These are phyloP conservation scores for Stratiolaelaps scimitus DNA, from an alignment of 1,140 invertebrate species.

Conservation along the genomic window DNA sequence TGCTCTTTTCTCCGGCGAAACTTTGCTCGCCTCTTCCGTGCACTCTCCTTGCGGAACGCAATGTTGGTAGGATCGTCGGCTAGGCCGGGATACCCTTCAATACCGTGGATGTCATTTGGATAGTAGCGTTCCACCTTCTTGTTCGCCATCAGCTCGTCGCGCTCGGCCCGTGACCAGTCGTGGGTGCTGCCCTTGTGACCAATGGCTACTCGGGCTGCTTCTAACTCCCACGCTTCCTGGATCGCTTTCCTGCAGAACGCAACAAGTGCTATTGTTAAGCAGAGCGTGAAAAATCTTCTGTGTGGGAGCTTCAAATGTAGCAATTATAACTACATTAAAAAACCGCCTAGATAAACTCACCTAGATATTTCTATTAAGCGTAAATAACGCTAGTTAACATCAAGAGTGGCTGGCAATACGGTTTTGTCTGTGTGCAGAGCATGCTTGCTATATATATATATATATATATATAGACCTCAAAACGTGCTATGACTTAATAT, in stretches of 20 bases:
- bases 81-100: slow-evolving; percentile 72
- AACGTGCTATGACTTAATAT: no score
- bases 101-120: slow-evolving; percentile 76
- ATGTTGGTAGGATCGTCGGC: slow-evolving; percentile 92
- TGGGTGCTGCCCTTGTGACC: slow-evolving; percentile 47
- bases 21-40: slow-evolving; percentile 34
- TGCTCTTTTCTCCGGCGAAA: neutral
- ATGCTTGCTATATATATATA: no score
- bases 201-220: slow-evolving; percentile 61
- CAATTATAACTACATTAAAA: no score
- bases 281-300: no score
- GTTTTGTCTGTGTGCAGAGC: no score
- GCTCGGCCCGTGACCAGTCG: slow-evolving; percentile 53
- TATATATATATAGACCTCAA: no score
- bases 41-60: slow-evolving; percentile 52
- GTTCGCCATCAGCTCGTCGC: slow-evolving; percentile 70
- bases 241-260: slow-evolving; percentile 51
- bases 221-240: slow-evolving; percentile 77
- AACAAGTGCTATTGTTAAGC: no score
- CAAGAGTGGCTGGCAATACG: no score
- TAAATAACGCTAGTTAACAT: no score
- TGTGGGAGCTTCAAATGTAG: no score
- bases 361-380: no score
- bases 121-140: slow-evolving; percentile 70
- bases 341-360: no score